Evolutionary conservation across 2,888 invertebrate genomes (phyloP).

Genomic region (Eupeodes luniger): DNA sequence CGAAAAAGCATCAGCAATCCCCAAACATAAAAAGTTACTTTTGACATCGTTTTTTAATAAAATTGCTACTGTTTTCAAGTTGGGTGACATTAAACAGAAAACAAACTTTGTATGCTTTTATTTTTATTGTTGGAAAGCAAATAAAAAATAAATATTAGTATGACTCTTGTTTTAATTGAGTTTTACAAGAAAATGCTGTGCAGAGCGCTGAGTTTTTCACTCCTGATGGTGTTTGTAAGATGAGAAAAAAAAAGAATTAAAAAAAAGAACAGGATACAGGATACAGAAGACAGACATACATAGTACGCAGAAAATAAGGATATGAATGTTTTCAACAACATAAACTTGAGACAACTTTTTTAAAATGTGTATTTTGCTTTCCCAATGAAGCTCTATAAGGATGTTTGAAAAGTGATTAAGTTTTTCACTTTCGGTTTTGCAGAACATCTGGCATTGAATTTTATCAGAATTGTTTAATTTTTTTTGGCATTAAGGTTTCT

Average conservation of each 20-base stretch:
- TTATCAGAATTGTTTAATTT: too few species aligned
- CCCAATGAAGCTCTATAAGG: too few species aligned
- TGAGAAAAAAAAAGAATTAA: not conserved
- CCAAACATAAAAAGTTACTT: not conserved
- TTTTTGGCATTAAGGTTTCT: too few species aligned
- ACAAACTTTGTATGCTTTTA: not conserved
- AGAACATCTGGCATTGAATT: too few species aligned
- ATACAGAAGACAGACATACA: not conserved
- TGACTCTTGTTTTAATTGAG: slow-evolving; percentile 26
- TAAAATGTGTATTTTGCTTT: not conserved
- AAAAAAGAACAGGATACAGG: too few species aligned
- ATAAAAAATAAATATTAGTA: slow-evolving; percentile 1
- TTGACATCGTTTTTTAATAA: not conserved
- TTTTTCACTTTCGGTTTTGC: too few species aligned
- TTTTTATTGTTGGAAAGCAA: not conserved
- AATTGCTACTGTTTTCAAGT: not conserved
- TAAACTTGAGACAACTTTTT: too few species aligned
- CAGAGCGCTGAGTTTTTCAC: not conserved
- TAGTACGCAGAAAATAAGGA: not conserved
- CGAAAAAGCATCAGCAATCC: not conserved
- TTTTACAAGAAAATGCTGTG: not conserved
- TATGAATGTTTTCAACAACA: not conserved
- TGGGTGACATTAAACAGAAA: slow-evolving; percentile 11
- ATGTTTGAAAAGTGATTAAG: too few species aligned
- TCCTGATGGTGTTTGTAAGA: not conserved